These are phyloP conservation scores for Lepidocyrtoides sp. DNA, from an alignment of 2,888 invertebrate genomes.

Conservation along the genomic window DNA sequence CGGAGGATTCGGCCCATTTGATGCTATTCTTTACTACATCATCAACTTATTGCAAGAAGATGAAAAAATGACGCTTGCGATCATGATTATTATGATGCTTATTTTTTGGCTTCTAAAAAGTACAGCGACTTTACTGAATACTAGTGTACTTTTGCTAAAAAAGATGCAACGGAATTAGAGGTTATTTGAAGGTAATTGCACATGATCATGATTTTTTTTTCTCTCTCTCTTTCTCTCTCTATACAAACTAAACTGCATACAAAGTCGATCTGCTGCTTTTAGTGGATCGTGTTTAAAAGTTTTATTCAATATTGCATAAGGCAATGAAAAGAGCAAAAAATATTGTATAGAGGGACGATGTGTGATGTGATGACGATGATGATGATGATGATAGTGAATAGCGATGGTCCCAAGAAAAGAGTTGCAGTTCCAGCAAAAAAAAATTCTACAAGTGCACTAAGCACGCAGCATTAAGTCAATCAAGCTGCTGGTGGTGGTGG, in stretches of 20 bases:
- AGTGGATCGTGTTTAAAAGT: background rate
- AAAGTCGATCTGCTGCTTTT: conserved; percentile 13
- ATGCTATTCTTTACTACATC: background rate
- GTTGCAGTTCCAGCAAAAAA: conserved; percentile 35
- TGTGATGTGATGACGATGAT: background rate
- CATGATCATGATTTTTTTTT: background rate
- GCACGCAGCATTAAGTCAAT: conserved; percentile 10
- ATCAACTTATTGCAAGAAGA: background rate
- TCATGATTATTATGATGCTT: background rate
- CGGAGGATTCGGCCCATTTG: no score
- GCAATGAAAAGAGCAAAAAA: background rate
- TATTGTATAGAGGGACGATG: background rate
- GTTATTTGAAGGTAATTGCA: conserved; percentile 62
- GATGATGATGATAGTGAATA: background rate
- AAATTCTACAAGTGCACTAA: conserved; percentile 18
- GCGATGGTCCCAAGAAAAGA: background rate
- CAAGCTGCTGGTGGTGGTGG: background rate
- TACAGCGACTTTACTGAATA: no score
- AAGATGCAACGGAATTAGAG: conserved; percentile 61
- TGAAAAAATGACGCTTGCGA: background rate
- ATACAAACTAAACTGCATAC: background rate
- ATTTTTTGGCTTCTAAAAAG: background rate
- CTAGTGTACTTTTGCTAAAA: background rate
- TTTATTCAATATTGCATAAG: conserved; percentile 1
- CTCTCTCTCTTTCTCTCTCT: no score